phyloP scores from a whole-genome alignment of 2,113 vertebrate genomes.

The Oryzias javanicus region DNA sequence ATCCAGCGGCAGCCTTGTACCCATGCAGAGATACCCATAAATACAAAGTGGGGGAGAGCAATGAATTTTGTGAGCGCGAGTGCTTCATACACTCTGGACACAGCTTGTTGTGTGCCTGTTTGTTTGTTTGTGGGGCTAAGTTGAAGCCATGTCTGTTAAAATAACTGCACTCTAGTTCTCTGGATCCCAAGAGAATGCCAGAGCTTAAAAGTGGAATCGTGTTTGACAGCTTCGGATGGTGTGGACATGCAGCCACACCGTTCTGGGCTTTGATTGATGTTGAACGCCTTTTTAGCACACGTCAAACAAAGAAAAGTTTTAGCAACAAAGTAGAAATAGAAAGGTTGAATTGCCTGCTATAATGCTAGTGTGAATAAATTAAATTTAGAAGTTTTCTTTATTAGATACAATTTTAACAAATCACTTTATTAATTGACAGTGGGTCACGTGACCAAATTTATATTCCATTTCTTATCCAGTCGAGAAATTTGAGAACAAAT shows the following conservation, averaged over 20 bases:
- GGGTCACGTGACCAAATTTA: no score
- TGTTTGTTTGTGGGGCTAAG: conserved; percentile 47
- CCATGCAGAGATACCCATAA: conserved; percentile 42
- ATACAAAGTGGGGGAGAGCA: conserved; percentile 25
- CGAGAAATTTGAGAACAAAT: no score
- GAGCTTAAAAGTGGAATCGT: conserved; percentile 33
- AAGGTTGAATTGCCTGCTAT: not conserved
- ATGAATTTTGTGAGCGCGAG: conserved; percentile 44
- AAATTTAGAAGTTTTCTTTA: no score
- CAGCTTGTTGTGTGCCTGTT: conserved; percentile 49
- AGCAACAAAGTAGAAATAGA: not conserved
- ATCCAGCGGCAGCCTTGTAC: conserved; percentile 50
- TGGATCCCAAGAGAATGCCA: conserved; percentile 26
- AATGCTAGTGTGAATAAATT: no score
- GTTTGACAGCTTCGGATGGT: conserved; percentile 43
- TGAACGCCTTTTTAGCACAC: conserved; percentile 1
- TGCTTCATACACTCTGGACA: conserved; percentile 22
- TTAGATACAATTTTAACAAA: no score
- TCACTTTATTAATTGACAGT: no score
- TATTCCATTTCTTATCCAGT: no score
- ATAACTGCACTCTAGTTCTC: conserved; percentile 25
- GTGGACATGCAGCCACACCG: conserved; percentile 26
- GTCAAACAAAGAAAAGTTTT: not conserved
- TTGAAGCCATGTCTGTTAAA: conserved; percentile 39
- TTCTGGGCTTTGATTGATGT: conserved; percentile 26